phyloP scores from a whole-genome alignment of 2,113 vertebrate genomes.

The Cyprinodon variegatus region DNA sequence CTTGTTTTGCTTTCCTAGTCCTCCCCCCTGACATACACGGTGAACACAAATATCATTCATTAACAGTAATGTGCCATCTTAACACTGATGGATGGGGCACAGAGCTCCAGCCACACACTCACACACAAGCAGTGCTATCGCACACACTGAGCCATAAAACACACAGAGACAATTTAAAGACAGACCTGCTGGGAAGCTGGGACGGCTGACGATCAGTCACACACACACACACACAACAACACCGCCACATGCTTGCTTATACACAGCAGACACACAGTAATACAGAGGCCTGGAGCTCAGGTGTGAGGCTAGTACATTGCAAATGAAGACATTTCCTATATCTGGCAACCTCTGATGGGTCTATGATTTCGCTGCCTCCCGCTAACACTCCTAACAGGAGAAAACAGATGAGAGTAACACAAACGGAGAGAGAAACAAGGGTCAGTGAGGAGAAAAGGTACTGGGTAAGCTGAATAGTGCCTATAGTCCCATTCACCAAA shows the following conservation, averaged over 20 bases:
- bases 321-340: slow-evolving; percentile 78
- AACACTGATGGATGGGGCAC: slow-evolving; percentile 90
- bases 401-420: slow-evolving; percentile 40
- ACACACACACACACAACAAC: slow-evolving; percentile 29
- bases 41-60: slow-evolving; percentile 91
- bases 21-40: slow-evolving; percentile 77
- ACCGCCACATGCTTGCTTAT: slow-evolving; percentile 17
- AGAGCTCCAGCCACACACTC: slow-evolving; percentile 77
- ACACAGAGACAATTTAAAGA: slow-evolving; percentile 95
- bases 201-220: slow-evolving; percentile 85
- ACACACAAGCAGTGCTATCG: slow-evolving; percentile 85
- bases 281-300: slow-evolving; percentile 68
- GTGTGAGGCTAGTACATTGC: slow-evolving; percentile 61
- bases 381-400: slow-evolving; percentile 60
- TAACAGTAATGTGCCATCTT: slow-evolving; percentile 93
- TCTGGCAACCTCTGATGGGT: slow-evolving; percentile 75
- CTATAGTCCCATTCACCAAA: background rate
- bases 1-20: slow-evolving; percentile 74
- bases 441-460: slow-evolving; percentile 16
- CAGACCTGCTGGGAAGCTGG: slow-evolving; percentile 87
- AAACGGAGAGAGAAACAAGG: slow-evolving; percentile 22
- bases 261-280: slow-evolving; percentile 10
- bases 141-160: slow-evolving; percentile 90
- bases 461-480: background rate
- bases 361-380: slow-evolving; percentile 70